phyloP scores from a whole-genome alignment of 2,113 vertebrate genomes.

The Isichthys henryi region DNA sequence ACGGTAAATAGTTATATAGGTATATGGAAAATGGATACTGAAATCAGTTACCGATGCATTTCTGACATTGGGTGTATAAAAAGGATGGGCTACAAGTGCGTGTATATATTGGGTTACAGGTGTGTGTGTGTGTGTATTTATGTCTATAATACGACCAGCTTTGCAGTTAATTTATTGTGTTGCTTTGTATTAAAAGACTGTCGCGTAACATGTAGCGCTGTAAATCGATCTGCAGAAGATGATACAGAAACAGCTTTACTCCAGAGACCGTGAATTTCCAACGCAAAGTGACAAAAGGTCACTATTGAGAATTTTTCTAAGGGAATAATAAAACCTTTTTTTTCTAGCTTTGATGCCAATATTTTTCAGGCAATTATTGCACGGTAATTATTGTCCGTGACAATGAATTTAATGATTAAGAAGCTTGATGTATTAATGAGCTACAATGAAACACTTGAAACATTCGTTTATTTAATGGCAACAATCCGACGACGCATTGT shows the following conservation, averaged over 20 bases:
- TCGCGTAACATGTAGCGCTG: background rate
- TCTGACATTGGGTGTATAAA: background rate
- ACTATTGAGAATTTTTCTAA: background rate
- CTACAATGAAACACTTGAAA: background rate
- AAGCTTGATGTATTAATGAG: background rate
- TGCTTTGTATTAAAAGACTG: background rate
- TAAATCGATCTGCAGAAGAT: background rate
- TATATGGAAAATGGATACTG: background rate
- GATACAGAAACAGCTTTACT: background rate
- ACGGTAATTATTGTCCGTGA: background rate
- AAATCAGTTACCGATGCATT: background rate
- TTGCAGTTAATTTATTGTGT: background rate
- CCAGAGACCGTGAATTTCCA: background rate
- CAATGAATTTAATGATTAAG: background rate
- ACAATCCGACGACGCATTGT: background rate
- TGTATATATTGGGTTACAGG: background rate
- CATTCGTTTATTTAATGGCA: background rate
- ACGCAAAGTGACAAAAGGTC: background rate
- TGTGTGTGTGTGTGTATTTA: background rate
- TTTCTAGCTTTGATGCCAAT: background rate
- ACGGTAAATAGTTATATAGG: background rate
- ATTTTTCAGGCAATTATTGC: background rate
- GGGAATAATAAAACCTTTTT: background rate
- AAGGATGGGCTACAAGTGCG: background rate
- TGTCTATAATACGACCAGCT: background rate